These are phyloP conservation scores for Aldrovandia affinis DNA, from an alignment of 2,797 vertebrate species.

Conservation along the genomic window DNA sequence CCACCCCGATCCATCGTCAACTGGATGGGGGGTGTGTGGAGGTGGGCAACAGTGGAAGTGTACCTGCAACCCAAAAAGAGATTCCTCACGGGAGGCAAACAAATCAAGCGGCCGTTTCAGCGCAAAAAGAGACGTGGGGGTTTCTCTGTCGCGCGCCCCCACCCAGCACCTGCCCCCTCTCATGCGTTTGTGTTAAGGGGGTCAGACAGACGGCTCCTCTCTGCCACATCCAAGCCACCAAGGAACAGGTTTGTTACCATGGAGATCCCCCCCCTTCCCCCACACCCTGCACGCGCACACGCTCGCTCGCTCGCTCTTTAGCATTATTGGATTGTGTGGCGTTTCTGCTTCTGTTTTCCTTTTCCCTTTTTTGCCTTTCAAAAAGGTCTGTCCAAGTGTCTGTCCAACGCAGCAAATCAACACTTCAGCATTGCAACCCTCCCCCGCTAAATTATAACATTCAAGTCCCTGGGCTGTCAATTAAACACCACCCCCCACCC, in stretches of 20 bases:
- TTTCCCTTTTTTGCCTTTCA: constrained; percentile 15
- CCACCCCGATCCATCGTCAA: too few species aligned
- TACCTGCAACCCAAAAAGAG: background rate
- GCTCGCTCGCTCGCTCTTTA: background rate
- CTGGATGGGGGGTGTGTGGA: too few species aligned
- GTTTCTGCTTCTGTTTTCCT: constrained; percentile 36
- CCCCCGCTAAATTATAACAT: constrained; percentile 30
- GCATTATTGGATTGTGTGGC: constrained; percentile 29
- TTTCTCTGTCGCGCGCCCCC: too few species aligned
- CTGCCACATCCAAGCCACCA: constrained; percentile 75
- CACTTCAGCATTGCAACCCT: background rate
- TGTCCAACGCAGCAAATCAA: constrained; percentile 9
- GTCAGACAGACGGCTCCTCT: constrained; percentile 69
- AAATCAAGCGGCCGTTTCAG: background rate
- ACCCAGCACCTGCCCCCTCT: constrained; percentile 86
- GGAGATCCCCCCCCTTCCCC: constrained; percentile 2
- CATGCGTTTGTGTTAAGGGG: constrained; percentile 81
- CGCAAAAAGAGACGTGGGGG: background rate
- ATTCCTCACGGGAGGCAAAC: background rate
- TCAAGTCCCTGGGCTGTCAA: constrained; percentile 29
- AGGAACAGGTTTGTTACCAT: constrained; percentile 33
- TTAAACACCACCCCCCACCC: background rate
- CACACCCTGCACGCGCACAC: background rate
- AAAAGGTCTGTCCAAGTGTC: constrained; percentile 29
- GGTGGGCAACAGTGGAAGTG: too few species aligned